phyloP scores from a whole-genome alignment of 1,140 invertebrate genomes.

The Lepidotrigona ventralis region DNA sequence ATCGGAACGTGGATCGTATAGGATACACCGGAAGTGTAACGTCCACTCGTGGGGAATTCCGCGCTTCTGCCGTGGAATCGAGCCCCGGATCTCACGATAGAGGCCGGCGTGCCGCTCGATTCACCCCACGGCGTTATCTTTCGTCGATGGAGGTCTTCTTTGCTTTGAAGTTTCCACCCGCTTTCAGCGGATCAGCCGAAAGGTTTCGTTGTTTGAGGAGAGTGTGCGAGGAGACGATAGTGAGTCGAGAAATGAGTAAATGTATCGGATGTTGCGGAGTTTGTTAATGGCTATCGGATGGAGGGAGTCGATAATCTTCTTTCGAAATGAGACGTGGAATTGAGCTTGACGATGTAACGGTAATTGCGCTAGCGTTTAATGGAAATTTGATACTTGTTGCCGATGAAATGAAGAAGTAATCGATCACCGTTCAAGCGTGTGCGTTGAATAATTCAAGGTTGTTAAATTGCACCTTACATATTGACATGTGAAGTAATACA shows the following conservation, averaged over 20 bases:
- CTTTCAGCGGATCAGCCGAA: not conserved
- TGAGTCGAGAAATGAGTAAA: not conserved
- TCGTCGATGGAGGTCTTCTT: not conserved
- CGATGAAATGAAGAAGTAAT: too few species aligned
- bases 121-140: not conserved
- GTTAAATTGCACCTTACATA: too few species aligned
- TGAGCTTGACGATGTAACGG: too few species aligned
- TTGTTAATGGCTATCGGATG: not conserved
- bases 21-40: conserved; percentile 23
- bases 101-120: not conserved
- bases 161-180: not conserved
- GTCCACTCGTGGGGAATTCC: conserved; percentile 31
- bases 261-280: not conserved
- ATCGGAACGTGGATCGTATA: conserved; percentile 10
- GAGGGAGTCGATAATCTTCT: not conserved
- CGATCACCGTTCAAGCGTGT: too few species aligned
- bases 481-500: too few species aligned
- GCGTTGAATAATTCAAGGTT: too few species aligned
- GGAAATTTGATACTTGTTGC: too few species aligned
- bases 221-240: not conserved
- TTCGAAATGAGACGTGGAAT: not conserved
- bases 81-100: not conserved
- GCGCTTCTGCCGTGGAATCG: not conserved
- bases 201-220: not conserved
- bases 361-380: not conserved